Percentiles rank a stretch among this genome's conserved stretches.
Evolutionary conservation across 2,888 invertebrate genomes (phyloP).

Genomic region (Eumerus sabulonum): DNA sequence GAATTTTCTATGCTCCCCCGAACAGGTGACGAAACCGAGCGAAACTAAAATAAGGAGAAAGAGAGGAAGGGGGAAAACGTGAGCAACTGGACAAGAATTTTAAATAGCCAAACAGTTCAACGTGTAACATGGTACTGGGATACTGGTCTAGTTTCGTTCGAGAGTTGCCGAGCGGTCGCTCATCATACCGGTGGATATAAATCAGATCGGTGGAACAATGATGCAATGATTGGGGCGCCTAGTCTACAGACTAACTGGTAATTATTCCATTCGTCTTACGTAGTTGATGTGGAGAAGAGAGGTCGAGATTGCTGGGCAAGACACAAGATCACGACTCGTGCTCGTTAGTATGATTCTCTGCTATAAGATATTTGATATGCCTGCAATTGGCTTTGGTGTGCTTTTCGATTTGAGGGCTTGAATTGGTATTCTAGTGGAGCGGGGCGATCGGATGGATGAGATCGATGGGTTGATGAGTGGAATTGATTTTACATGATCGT

Average conservation of each 20-base stretch:
- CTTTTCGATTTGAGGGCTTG: conserved; percentile 33
- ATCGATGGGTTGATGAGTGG: conserved; percentile 40
- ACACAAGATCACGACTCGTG: conserved; percentile 63
- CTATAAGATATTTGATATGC: conserved; percentile 58
- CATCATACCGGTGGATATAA: conserved; percentile 25
- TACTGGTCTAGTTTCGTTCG: conserved; percentile 12
- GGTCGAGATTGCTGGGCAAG: conserved; percentile 36
- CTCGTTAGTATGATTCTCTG: conserved; percentile 64
- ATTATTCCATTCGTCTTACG: conserved; percentile 52
- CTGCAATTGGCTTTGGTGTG: conserved; percentile 43
- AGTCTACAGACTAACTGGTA: conserved; percentile 38
- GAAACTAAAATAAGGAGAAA: neutral
- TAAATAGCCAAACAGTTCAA: conserved; percentile 16
- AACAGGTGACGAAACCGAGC: conserved; percentile 46
- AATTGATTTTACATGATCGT: conserved; percentile 60
- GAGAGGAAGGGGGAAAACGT: neutral
- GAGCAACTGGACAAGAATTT: conserved; percentile 34
- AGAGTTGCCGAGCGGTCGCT: no score
- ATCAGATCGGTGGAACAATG: conserved; percentile 62
- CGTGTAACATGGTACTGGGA: neutral
- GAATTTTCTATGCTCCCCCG: conserved; percentile 35
- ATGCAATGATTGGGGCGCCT: conserved; percentile 59
- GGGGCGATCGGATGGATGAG: neutral
- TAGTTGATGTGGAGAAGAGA: conserved; percentile 44
- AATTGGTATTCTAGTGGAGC: neutral